Evolutionary conservation across 2,113 vertebrate genomes (phyloP), one percentile per base, ranked within the genome.

Genomic region (Salvelinus fontinalis): DNA sequence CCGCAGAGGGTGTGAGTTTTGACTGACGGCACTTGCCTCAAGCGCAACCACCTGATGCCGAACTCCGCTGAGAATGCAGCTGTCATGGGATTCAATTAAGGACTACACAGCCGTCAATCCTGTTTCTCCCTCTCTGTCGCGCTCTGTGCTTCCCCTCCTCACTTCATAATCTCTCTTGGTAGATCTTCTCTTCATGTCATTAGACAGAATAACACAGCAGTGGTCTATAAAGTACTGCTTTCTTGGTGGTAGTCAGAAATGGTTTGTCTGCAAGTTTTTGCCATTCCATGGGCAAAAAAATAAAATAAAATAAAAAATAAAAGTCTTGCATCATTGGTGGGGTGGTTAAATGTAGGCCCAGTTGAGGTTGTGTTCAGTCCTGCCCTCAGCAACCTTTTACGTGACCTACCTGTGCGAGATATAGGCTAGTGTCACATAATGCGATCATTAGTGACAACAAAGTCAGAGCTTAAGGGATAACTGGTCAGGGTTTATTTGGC

Each of bases 21-120:
- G 60, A 79, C 16, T 76, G 74, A 77, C 60, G 79, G 31, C 68
- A 57, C 54, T 75, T 24, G 18, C 67, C 57, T 27, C 22, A 2
- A 74, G 44, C 34, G n/a, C 57, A 59, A 26, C 34, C 74, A 70
- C 31, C 69, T 80, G 67, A n/a, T 64, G 59, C 59, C 51, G 24
- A 51, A 75, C 67, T 70, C 70, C 62, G 69, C 65, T 70, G 73
- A 80, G 79, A 51, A 64, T 73, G 67, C 79, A 83, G 73, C 79
- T 83, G 79, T 71, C 72, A 73, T n/a, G 49, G 65, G 75, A 81
- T 86, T 83, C 72, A 75, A 67, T 81, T 77, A 79, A 27, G 70
- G 24, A 48, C 59, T 80, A 49, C 34, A 74, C 71, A 75, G 48
- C 77, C 79, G 73, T 80, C 68, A 60, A 11, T 11, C 9, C 39